Evolutionary conservation across 2,888 invertebrate species (phyloP), one percentile per base, ranked within the genome.

Genomic region (Sepiola atlantica): DNA sequence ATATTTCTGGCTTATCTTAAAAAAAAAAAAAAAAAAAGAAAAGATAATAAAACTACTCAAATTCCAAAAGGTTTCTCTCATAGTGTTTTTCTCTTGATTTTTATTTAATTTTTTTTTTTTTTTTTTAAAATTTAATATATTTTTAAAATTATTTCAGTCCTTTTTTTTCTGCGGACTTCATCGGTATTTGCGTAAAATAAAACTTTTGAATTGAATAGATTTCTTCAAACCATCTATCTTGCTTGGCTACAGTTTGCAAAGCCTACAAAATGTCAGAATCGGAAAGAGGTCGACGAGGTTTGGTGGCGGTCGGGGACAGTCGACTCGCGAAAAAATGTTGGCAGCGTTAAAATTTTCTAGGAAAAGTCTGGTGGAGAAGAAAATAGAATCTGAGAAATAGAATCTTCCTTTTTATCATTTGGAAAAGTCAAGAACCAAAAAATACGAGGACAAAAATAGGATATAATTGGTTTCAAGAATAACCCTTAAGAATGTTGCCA

Each of bases 211-310:
- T 77, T 77, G 77, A 77, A n/a, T 77, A n/a, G 32, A 77, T 77
- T 77, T 77, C 77, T 77, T 16, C 32, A 77, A 77, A 45, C n/a
- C 32, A 77, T n/a, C 14, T 77, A 77, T 77, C 77, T 77, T 77
- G n/a, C 32, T 77, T 77, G n/a, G 77, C 77, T 2, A 77, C 16
- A 12, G 45, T 45, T 77, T 14, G 77, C 77, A 77, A 77, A 77
- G 77, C 77, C 77, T 77, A 77, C 32, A 77, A 77, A 77, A 77
- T 77, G 77, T 77, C 21, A 32, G 32, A 77, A 45, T 45, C 2
- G n/a, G 77, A 77, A n/a, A 77, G 77, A 77, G 77, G 77, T 77
- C 77, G 77, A 77, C n/a, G n/a, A 77, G 77, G 77, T 77, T 77
- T n/a, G 77, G n/a, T n/a, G 32, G 6, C 20, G n/a, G 14, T 32